Percentiles rank a stretch among this genome's conserved stretches.
Evolutionary conservation across 2,797 vertebrate species (phyloP).

Genomic region (Lophius americanus): DNA sequence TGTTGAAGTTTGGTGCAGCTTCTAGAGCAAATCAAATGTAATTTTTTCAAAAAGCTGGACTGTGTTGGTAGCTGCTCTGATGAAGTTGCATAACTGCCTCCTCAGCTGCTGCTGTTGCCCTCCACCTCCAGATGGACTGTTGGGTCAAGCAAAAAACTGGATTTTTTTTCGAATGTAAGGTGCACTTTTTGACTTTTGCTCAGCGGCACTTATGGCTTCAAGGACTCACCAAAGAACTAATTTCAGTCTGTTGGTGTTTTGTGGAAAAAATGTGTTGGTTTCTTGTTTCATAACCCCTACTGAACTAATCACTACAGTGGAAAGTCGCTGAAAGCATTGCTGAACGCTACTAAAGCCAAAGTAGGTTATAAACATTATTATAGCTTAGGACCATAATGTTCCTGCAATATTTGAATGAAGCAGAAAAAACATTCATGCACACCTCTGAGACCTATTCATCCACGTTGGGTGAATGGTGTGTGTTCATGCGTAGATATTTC

Average conservation of each 20-base stretch:
- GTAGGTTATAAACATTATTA: not conserved
- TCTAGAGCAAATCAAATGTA: too few relatives aligned
- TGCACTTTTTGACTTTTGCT: not conserved
- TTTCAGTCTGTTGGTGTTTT: not conserved
- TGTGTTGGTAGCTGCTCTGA: too few relatives aligned
- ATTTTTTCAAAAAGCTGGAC: too few relatives aligned
- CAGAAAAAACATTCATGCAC: too few relatives aligned
- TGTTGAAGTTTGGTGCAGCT: too few relatives aligned
- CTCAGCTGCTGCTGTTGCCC: not conserved
- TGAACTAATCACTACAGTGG: not conserved
- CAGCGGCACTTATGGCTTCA: not conserved
- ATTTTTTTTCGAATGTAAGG: not conserved
- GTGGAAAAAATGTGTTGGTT: conserved; percentile 1
- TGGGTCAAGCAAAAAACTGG: not conserved
- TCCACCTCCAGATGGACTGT: conserved; percentile 12
- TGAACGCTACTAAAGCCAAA: not conserved
- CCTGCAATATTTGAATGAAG: too few relatives aligned
- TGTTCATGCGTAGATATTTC: too few relatives aligned
- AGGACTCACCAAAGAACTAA: conserved; percentile 1
- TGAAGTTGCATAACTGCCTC: not conserved
- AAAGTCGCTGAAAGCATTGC: not conserved
- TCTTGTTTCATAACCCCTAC: not conserved
- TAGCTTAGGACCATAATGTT: not conserved
- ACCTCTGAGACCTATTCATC: too few relatives aligned
- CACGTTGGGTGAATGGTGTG: too few relatives aligned